These are phyloP conservation scores for Montipora efflorescens DNA, from an alignment of 64 coral and sea anemone species.

Conservation along the genomic window DNA sequence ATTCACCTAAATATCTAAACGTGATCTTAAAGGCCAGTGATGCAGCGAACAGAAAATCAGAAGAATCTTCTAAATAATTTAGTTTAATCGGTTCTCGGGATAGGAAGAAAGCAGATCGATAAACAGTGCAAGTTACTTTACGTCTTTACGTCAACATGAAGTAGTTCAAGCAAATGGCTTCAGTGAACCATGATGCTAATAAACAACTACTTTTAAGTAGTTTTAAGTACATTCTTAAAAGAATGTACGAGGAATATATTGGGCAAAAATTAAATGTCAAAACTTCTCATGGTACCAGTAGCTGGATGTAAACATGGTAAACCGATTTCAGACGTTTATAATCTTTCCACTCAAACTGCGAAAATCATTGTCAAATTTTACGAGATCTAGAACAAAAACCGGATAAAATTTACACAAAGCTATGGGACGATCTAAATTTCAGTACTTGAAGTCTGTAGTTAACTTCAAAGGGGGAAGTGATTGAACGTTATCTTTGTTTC, in stretches of 20 bases:
- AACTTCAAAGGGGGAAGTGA: no score
- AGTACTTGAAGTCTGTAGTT: no score
- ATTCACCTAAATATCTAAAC: not conserved
- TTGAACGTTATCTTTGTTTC: no score
- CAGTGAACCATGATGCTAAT: no score
- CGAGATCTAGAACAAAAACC: no score
- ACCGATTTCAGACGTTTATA: not conserved
- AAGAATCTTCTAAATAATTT: not conserved
- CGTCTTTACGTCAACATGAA: no score
- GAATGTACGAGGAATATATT: no score
- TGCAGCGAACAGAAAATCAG: not conserved
- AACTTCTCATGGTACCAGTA: slow-evolving; percentile 23
- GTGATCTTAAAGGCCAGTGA: not conserved
- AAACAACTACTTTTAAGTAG: no score
- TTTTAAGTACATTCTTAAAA: no score
- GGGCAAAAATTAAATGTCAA: not conserved
- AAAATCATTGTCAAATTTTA: not conserved
- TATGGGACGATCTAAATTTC: no score
- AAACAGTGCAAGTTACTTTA: not conserved
- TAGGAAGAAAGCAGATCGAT: not conserved
- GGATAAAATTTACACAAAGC: no score
- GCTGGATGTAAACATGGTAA: not conserved
- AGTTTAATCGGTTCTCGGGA: not conserved
- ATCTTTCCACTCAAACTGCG: not conserved
- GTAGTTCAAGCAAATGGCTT: no score